A percentile compares a stretch with the other conserved stretches of the same genome.
Conservation (phyloP, 2,888 invertebrate species). For the Epinotia ramella region DNA sequence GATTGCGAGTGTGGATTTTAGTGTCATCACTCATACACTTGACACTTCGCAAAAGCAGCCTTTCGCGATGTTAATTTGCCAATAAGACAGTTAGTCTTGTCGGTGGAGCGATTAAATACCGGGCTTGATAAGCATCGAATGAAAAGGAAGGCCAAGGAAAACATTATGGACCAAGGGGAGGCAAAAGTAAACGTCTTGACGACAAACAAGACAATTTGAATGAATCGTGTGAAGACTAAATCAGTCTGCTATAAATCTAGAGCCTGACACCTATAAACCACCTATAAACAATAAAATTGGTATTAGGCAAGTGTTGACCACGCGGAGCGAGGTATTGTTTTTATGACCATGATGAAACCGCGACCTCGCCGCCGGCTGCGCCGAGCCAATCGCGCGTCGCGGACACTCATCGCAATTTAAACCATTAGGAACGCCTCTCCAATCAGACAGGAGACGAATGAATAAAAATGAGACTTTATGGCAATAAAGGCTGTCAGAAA, state of each 20-base stretch:
- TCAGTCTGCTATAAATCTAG: constrained; percentile 12
- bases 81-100: background rate
- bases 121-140: background rate
- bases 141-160: background rate
- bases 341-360: constrained; percentile 76
- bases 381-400: constrained; percentile 73
- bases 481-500: background rate
- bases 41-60: constrained; percentile 18
- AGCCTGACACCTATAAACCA: constrained; percentile 34
- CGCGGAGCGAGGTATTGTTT: constrained; percentile 61
- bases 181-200: background rate
- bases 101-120: background rate
- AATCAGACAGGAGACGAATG: constrained; percentile 34
- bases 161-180: background rate
- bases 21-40: constrained; percentile 21
- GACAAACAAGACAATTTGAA: background rate
- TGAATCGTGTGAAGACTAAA: constrained; percentile 5
- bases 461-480: background rate
- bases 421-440: constrained; percentile 63
- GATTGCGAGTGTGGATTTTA: constrained; percentile 22
- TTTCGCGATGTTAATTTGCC: background rate
- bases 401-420: constrained; percentile 78
- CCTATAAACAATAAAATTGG: too few species aligned
- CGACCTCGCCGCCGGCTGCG: constrained; percentile 75
- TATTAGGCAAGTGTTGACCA: constrained; percentile 46